Conservation (phyloP, 1,140 invertebrate species). For the Eupeodes corollae region DNA sequence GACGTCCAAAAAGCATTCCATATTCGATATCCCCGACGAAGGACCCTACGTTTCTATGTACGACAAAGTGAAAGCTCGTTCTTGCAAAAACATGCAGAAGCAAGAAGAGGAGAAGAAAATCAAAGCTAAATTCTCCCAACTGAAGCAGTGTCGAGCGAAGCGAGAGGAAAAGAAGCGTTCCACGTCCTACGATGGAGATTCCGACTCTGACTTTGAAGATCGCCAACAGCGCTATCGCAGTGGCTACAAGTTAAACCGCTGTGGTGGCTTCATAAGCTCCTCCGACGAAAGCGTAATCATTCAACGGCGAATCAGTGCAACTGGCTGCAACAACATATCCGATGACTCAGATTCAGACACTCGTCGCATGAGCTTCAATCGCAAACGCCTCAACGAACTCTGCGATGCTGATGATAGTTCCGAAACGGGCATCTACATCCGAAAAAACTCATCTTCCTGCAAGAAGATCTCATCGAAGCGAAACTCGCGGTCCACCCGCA, state of each 20-base stretch:
- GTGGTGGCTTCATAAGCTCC: conserved; percentile 9
- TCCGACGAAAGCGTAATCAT: conserved; percentile 19
- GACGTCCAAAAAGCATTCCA: conserved; percentile 76
- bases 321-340: conserved; percentile 9
- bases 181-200: conserved; percentile 74
- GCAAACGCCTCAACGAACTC: conserved; percentile 10
- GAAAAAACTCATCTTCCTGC: conserved; percentile 15
- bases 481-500: conserved; percentile 43
- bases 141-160: conserved; percentile 77
- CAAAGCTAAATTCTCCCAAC: conserved; percentile 77
- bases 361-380: neutral
- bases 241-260: neutral
- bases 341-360: conserved; percentile 31
- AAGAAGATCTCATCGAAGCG: conserved; percentile 40
- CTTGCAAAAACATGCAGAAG: conserved; percentile 84
- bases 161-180: conserved; percentile 76
- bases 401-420: conserved; percentile 37
- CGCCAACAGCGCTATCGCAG: conserved; percentile 10
- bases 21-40: conserved; percentile 81
- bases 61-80: conserved; percentile 92
- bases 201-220: conserved; percentile 54
- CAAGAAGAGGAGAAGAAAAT: conserved; percentile 80
- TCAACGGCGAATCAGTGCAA: conserved; percentile 37
- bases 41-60: conserved; percentile 96
- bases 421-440: conserved; percentile 24